phyloP scores from a whole-genome alignment of 1,140 invertebrate species.

The Bombus huntii region DNA sequence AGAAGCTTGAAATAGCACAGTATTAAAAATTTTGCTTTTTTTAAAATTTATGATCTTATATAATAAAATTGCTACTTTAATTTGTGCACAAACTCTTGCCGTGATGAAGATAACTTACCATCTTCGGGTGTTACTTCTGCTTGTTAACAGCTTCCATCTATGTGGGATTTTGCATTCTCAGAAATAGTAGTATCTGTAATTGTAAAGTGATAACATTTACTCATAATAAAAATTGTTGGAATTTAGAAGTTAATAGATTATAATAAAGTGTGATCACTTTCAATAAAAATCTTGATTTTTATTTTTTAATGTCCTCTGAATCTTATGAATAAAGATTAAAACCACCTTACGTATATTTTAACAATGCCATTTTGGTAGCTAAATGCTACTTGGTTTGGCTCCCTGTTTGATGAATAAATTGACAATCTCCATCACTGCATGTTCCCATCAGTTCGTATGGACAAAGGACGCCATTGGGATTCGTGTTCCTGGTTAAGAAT shows the following conservation, averaged over 20 bases:
- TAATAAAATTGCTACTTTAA: conserved; percentile 55
- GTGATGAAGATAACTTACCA: conserved; percentile 79
- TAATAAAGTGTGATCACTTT: conserved; percentile 19
- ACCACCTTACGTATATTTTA: conserved; percentile 79
- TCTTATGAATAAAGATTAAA: conserved; percentile 71
- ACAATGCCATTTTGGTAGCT: conserved; percentile 65
- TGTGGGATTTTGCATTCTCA: conserved; percentile 47
- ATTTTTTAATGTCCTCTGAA: conserved; percentile 33
- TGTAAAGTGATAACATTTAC: conserved; percentile 29
- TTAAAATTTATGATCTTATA: conserved; percentile 49
- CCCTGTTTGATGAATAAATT: conserved; percentile 75
- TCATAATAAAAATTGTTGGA: not conserved
- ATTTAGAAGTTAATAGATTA: not conserved
- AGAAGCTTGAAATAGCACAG: conserved; percentile 48
- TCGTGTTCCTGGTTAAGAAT: conserved; percentile 72
- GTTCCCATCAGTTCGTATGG: conserved; percentile 80
- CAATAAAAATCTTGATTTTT: conserved; percentile 31
- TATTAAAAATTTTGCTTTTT: conserved; percentile 51
- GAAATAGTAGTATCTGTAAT: conserved; percentile 66
- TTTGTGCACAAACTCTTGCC: conserved; percentile 65
- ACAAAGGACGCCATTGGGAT: conserved; percentile 78
- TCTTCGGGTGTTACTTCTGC: conserved; percentile 67
- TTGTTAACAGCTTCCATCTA: conserved; percentile 30
- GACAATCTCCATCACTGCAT: conserved; percentile 79
- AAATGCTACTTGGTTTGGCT: conserved; percentile 69